Percentiles rank a stretch among this genome's conserved stretches.
Evolutionary conservation across 2,888 invertebrate genomes (phyloP).

Genomic region (Parochlus steinenii): DNA sequence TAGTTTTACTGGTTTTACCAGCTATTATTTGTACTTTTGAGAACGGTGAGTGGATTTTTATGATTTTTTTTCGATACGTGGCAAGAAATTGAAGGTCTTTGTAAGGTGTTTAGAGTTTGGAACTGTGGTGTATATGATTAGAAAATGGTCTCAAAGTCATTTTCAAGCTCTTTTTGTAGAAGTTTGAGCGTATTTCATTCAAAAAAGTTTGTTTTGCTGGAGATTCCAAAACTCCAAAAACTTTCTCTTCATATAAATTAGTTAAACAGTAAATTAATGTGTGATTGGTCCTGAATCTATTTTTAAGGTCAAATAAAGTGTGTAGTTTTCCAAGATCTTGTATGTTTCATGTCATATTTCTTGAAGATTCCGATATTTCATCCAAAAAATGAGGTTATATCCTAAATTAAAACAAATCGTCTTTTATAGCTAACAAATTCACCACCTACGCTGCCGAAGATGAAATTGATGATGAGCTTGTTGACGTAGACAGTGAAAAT

Average conservation of each 20-base stretch:
- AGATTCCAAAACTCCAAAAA: no score
- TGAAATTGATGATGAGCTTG: conserved; percentile 46
- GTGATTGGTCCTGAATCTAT: conserved; percentile 1
- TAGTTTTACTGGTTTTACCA: conserved; percentile 49
- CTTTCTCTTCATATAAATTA: conserved; percentile 1
- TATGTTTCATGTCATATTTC: no score
- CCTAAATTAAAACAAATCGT: conserved; percentile 8
- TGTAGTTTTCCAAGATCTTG: not conserved
- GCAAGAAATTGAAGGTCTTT: conserved; percentile 31
- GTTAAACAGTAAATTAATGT: not conserved
- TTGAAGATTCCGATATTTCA: not conserved
- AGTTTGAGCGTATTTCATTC: no score
- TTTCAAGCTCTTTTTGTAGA: no score
- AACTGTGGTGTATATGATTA: no score
- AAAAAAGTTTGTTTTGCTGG: no score
- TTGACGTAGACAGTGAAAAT: conserved; percentile 48
- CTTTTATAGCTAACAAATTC: conserved; percentile 32
- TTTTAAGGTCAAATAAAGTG: not conserved
- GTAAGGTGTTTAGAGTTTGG: no score
- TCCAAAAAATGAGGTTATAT: not conserved
- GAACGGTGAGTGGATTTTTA: conserved; percentile 43
- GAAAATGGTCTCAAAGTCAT: no score
- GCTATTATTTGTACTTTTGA: conserved; percentile 52
- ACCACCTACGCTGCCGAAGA: conserved; percentile 47
- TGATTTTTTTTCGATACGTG: conserved; percentile 28